Evolutionary conservation across 2,797 vertebrate genomes (phyloP).

Genomic region (Squalus acanthias): DNA sequence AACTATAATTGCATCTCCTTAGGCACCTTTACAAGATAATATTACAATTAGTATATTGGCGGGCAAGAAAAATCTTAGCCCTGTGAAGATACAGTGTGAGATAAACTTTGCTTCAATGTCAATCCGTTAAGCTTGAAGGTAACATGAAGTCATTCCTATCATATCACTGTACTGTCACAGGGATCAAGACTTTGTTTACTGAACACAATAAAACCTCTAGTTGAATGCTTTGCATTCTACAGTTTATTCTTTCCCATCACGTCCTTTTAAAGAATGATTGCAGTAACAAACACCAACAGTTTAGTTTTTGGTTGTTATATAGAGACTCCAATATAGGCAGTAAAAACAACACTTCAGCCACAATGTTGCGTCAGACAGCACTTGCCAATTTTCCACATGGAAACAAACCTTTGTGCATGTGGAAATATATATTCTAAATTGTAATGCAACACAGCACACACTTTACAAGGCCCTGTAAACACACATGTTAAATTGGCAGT

Average conservation of each 20-base stretch:
- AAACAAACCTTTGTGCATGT: not conserved
- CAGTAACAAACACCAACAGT: not conserved
- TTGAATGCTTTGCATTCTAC: not conserved
- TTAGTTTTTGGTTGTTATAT: not conserved
- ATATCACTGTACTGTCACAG: not conserved
- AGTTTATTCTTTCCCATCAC: not conserved
- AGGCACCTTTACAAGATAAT: not conserved
- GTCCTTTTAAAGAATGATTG: not conserved
- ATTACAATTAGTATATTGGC: not conserved
- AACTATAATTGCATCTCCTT: not conserved
- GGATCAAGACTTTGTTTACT: not conserved
- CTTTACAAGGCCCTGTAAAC: not conserved
- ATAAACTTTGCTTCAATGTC: not conserved
- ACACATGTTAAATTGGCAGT: not conserved
- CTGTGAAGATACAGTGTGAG: not conserved
- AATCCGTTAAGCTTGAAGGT: not conserved
- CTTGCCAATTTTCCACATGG: not conserved
- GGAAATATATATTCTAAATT: not conserved
- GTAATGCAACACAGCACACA: not conserved
- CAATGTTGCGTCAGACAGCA: not conserved
- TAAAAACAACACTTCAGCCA: not conserved
- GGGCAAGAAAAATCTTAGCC: not conserved
- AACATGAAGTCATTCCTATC: not conserved
- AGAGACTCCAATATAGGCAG: not conserved
- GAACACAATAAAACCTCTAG: not conserved